A percentile compares a stretch with the other conserved stretches of the same genome.
Evolutionary conservation across 2,113 vertebrate genomes (phyloP).

Genomic region (Hemichromis elongatus): DNA sequence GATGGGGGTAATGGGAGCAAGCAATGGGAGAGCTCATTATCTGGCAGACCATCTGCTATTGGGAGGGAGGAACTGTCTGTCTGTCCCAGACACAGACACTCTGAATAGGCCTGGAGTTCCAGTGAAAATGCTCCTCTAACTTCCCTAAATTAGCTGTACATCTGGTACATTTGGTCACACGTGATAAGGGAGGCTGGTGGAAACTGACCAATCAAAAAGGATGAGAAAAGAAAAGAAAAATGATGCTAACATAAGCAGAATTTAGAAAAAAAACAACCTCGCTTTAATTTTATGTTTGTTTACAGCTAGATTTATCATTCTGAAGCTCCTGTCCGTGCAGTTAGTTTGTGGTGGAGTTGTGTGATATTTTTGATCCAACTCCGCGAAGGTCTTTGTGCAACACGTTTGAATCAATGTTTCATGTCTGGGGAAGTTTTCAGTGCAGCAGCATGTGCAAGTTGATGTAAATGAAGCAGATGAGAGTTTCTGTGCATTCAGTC

Average conservation of each 20-base stretch:
- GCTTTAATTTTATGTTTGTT: not conserved
- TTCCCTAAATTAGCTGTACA: conserved; percentile 36
- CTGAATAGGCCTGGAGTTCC: conserved; percentile 46
- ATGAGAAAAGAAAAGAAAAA: not conserved
- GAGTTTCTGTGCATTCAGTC: not conserved
- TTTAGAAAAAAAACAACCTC: not conserved
- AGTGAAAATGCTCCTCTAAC: conserved; percentile 34
- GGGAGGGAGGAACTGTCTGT: conserved; percentile 81
- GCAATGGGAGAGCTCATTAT: conserved; percentile 87
- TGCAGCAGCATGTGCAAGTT: not conserved
- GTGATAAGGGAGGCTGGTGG: not conserved
- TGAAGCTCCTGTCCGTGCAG: not conserved
- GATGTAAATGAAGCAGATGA: not conserved
- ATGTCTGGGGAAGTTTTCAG: not conserved
- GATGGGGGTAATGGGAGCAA: conserved; percentile 71
- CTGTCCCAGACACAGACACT: conserved; percentile 47
- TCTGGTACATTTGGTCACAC: conserved; percentile 17
- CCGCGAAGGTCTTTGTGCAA: not conserved
- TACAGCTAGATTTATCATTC: not conserved
- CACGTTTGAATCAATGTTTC: not conserved
- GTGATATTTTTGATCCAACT: not conserved
- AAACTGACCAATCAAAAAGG: not conserved
- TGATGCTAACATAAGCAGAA: not conserved
- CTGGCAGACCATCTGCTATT: conserved; percentile 90
- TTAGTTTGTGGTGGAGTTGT: not conserved